Percentiles rank a stretch among this genome's conserved stretches.
These are phyloP conservation scores for Stenodema calcarata DNA, from an alignment of 2,888 invertebrate genomes.

Conservation along the genomic window DNA sequence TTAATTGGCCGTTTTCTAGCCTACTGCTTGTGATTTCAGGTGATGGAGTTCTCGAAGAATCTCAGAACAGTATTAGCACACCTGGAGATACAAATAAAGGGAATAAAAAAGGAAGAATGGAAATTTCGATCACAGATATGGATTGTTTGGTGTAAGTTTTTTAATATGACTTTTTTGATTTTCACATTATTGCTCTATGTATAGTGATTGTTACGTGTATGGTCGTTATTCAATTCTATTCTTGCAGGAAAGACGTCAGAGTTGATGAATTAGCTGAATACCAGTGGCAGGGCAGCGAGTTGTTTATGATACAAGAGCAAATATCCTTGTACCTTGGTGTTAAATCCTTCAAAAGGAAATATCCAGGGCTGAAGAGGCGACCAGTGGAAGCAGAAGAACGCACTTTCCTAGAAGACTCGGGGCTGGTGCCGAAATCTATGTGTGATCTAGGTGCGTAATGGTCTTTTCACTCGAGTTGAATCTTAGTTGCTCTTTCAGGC, in stretches of 20 bases:
- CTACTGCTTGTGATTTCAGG: not conserved
- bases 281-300: slow-evolving; percentile 77
- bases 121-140: slow-evolving; percentile 60
- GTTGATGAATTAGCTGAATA: slow-evolving; percentile 93
- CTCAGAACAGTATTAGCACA: slow-evolving; percentile 82
- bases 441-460: slow-evolving; percentile 83
- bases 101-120: slow-evolving; percentile 64
- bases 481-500: no score
- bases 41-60: slow-evolving; percentile 63
- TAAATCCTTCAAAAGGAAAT: slow-evolving; percentile 95
- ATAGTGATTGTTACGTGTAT: not conserved
- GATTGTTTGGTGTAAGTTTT: slow-evolving; percentile 48
- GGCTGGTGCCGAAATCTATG: slow-evolving; percentile 86
- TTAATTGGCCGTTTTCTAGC: no score
- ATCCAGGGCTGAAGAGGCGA: slow-evolving; percentile 84
- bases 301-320: slow-evolving; percentile 95
- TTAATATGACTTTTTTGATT: not conserved
- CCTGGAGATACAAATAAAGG: slow-evolving; percentile 65
- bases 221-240: not conserved
- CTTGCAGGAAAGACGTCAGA: slow-evolving; percentile 63
- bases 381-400: slow-evolving; percentile 89
- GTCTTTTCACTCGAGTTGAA: not conserved
- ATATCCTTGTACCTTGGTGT: slow-evolving; percentile 93
- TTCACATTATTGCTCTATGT: no score
- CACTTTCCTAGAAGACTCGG: slow-evolving; percentile 82